Evolutionary conservation across 2,797 vertebrate species (phyloP).

Genomic region (Fistularia tabacaria): DNA sequence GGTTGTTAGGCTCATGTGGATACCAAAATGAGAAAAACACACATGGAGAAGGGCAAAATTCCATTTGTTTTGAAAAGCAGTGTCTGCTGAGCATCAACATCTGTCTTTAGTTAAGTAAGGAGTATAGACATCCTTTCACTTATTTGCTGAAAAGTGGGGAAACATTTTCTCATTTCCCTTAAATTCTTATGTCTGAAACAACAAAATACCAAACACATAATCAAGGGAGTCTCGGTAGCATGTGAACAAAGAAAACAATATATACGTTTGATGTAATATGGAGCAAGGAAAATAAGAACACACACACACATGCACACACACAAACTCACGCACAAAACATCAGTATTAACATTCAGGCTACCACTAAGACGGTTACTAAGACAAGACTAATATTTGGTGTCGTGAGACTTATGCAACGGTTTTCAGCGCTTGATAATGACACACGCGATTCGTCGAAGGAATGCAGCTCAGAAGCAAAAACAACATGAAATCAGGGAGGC

Average conservation of each 20-base stretch:
- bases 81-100: conserved; percentile 69
- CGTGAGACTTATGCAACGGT: background rate
- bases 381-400: background rate
- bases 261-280: conserved; percentile 23
- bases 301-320: conserved; percentile 2
- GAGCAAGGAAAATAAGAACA: conserved; percentile 9
- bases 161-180: conserved; percentile 66
- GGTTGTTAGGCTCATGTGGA: conserved; percentile 26
- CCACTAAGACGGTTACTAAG: background rate
- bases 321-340: background rate
- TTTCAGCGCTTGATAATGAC: conserved; percentile 3
- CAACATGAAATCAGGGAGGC: conserved; percentile 9
- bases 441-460: conserved; percentile 8
- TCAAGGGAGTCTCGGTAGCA: conserved; percentile 31
- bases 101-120: conserved; percentile 70
- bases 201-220: conserved; percentile 63
- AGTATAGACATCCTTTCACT: conserved; percentile 72
- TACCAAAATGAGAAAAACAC: conserved; percentile 50
- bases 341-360: conserved; percentile 9
- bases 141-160: conserved; percentile 59
- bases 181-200: conserved; percentile 68
- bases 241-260: conserved; percentile 24
- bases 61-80: conserved; percentile 63
- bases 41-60: conserved; percentile 49
- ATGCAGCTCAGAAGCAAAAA: conserved; percentile 10